These are phyloP conservation scores for Bombus polaris DNA, from an alignment of 1,140 invertebrate species.

Conservation along the genomic window DNA sequence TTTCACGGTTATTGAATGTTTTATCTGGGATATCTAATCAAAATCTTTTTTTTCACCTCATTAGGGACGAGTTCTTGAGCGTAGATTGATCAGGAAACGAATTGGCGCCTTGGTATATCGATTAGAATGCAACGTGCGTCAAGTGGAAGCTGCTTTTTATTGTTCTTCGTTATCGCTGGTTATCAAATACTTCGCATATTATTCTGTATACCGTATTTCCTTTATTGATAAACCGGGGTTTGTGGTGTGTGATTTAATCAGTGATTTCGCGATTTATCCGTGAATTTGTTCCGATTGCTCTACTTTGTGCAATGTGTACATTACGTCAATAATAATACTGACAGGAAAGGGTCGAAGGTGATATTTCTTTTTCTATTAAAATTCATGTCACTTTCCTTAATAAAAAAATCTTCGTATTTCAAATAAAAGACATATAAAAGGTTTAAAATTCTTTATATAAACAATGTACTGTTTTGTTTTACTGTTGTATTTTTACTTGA, in stretches of 20 bases:
- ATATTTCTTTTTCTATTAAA: neutral
- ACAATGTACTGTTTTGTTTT: neutral
- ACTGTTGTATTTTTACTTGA: neutral
- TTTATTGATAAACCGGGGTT: neutral
- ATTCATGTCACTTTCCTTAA: neutral
- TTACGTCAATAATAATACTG: too few relatives aligned
- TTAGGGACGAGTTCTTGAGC: neutral
- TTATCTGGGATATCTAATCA: slow-evolving; percentile 50
- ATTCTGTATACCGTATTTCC: neutral
- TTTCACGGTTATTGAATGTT: neutral
- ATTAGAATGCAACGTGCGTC: neutral
- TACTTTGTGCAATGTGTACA: neutral
- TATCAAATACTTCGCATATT: neutral
- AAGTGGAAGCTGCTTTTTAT: neutral
- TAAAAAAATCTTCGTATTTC: neutral
- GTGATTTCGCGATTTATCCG: neutral
- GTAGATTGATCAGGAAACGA: slow-evolving; percentile 2
- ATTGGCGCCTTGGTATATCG: neutral
- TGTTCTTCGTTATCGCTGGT: neutral
- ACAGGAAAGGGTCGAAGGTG: neutral
- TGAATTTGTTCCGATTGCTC: neutral
- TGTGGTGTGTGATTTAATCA: neutral
- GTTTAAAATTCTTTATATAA: neutral
- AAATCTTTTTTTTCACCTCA: neutral
- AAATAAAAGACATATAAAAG: neutral